phyloP scores from a whole-genome alignment of 2,113 vertebrate species.

The Dicentrarchus labrax region DNA sequence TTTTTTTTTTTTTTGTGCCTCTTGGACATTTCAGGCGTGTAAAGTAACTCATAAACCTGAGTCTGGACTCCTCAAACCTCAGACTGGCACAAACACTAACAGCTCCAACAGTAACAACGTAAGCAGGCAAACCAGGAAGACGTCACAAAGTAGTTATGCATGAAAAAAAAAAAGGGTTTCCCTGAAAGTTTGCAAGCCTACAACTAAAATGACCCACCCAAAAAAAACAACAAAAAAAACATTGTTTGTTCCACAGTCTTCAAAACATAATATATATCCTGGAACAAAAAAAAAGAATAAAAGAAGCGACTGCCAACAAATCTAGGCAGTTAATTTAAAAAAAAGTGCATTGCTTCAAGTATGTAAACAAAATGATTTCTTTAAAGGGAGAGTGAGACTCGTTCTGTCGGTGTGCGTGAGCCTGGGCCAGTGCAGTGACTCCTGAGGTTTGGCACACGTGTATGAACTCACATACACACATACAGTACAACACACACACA shows the following conservation, averaged over 20 bases:
- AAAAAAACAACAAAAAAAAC: slow-evolving; percentile 22
- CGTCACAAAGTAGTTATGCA: slow-evolving; percentile 33
- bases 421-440: slow-evolving; percentile 66
- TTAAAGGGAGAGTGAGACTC: slow-evolving; percentile 65
- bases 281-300: slow-evolving; percentile 49
- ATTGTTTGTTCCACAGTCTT: slow-evolving; percentile 56
- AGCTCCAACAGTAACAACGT: slow-evolving; percentile 1
- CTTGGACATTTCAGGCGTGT: slow-evolving; percentile 26
- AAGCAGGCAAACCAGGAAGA: slow-evolving; percentile 37
- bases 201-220: slow-evolving; percentile 47
- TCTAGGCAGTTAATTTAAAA: slow-evolving; percentile 53
- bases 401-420: slow-evolving; percentile 61
- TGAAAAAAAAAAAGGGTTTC: slow-evolving; percentile 65
- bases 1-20: background rate
- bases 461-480: slow-evolving; percentile 36
- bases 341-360: slow-evolving; percentile 87
- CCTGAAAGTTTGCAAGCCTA: slow-evolving; percentile 77
- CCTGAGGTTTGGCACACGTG: slow-evolving; percentile 79
- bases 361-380: slow-evolving; percentile 83
- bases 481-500: slow-evolving; percentile 6
- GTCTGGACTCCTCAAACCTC: slow-evolving; percentile 39
- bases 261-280: slow-evolving; percentile 54
- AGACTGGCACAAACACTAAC: slow-evolving; percentile 50
- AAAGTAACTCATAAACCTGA: slow-evolving; percentile 26
- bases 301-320: slow-evolving; percentile 45